Percentiles rank a stretch among this genome's conserved stretches.
These are phyloP conservation scores for Apotomis capreana DNA, from an alignment of 2,888 invertebrate genomes.

Conservation along the genomic window DNA sequence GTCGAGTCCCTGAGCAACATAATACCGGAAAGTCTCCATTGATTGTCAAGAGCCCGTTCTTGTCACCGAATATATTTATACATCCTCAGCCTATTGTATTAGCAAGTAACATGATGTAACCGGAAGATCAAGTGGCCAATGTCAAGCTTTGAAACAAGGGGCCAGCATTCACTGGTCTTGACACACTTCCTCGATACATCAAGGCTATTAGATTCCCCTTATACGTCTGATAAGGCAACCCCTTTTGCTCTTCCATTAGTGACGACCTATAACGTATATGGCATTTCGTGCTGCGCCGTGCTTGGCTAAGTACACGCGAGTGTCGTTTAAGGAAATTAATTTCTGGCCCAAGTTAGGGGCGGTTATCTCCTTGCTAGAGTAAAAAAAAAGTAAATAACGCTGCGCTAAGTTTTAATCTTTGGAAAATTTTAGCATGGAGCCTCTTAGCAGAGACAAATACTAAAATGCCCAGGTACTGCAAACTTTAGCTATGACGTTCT, in stretches of 20 bases:
- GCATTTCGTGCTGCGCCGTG: conserved; percentile 24
- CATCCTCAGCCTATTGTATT: conserved; percentile 40
- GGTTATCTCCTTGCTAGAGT: not conserved
- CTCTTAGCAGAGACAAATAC: too few relatives aligned
- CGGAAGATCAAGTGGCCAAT: conserved; percentile 62
- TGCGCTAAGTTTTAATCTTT: too few relatives aligned
- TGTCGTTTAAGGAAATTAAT: conserved; percentile 30
- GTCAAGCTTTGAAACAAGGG: conserved; percentile 52
- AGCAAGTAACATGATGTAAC: conserved; percentile 52
- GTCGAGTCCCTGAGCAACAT: conserved; percentile 28
- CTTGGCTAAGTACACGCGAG: conserved; percentile 14
- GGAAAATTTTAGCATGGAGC: too few relatives aligned
- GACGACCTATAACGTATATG: conserved; percentile 26
- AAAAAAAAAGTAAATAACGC: not conserved
- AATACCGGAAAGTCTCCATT: conserved; percentile 31
- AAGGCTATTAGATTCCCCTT: conserved; percentile 36
- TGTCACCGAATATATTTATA: conserved; percentile 42
- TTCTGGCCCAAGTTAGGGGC: conserved; percentile 9
- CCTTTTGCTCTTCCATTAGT: conserved; percentile 35
- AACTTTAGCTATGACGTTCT: not conserved
- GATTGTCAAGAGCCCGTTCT: conserved; percentile 35
- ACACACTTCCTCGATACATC: conserved; percentile 37
- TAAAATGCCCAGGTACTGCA: too few relatives aligned
- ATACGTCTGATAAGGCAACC: conserved; percentile 30
- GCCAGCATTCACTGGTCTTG: conserved; percentile 38